Base-by-base conservation (phyloP, 2,888 invertebrate species). In the Seira sanloemensis region DNA sequence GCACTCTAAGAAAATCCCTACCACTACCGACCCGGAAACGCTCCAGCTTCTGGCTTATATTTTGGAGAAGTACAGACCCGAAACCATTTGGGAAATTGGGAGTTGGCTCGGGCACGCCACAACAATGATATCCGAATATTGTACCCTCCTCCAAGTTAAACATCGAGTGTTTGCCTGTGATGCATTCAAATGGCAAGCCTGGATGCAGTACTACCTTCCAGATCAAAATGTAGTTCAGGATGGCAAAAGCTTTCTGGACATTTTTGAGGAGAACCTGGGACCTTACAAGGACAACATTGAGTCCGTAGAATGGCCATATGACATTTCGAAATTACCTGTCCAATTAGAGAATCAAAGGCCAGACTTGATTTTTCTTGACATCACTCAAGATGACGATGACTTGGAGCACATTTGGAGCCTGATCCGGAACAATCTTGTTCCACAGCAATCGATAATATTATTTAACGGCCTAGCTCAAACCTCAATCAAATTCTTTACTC, bases 51-150 rank as follows among this genome's bases (percentile, higher is more conserved):
- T 87, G 0, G 19, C 79, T 9, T 83, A 84, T 81, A 75, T 87
- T 0, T n/a, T 84, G 0, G 46, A 84, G 62, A 27, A 68, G 37
- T 73, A 21, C 9, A 58, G 58, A 26, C 79, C 86, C 2, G 26
- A 67, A 12, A 74, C 54, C 0, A 82, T 86, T 37, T 87, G 87
- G 87, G 86, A 87, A 76, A 86, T 87, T 37, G 86, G 87, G 0
- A 71, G 78, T 27, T 87, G 86, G 84, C 65, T 86, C 65, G 87
- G 87, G 23, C 86, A 85, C 27, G 79, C 84, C 1, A 82, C 84
- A 0, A 37, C 46, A 0, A 46, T 67, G 0, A 78, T 84, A 65
- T 72, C 79, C 1, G 58, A 73, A 26, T 73, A 71, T 12, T 72
- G 67, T 9, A 26, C 46, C 18, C n/a, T 5, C 4, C 72, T 72